Evolutionary conservation across 2,113 vertebrate species (phyloP).

Genomic region (Melanocharis versteri): DNA sequence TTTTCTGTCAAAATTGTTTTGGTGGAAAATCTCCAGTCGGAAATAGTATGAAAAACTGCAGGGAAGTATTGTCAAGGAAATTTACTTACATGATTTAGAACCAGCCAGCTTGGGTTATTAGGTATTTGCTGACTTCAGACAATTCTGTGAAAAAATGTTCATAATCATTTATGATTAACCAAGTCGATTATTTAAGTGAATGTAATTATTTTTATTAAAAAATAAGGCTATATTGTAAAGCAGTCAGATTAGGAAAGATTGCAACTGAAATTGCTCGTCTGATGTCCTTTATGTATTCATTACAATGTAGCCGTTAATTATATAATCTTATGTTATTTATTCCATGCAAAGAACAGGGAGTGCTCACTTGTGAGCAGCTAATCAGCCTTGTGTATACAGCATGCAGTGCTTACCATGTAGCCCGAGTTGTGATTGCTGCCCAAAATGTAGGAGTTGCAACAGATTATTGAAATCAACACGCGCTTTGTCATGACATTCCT

Average conservation of each 20-base stretch:
- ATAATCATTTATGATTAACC: not conserved
- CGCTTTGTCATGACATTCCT: not conserved
- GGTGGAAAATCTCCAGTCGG: not conserved
- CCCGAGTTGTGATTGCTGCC: not conserved
- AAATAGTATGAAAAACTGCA: not conserved
- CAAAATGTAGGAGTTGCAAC: not conserved
- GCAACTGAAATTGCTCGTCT: not conserved
- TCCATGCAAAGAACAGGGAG: not conserved
- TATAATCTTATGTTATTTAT: not conserved
- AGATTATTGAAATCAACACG: not conserved
- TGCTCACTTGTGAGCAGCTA: not conserved
- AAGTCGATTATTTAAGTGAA: not conserved
- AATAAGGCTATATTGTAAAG: not conserved
- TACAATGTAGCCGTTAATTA: not conserved
- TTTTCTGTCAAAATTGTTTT: not conserved
- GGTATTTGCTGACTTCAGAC: not conserved
- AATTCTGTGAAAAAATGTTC: not conserved
- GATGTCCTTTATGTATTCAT: not conserved
- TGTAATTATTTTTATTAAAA: not conserved
- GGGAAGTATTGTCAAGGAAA: not conserved
- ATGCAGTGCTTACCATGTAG: not conserved
- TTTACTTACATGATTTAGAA: not conserved
- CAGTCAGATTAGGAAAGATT: not conserved
- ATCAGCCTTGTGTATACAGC: rapidly evolving
- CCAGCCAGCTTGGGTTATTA: not conserved